Conservation (phyloP, 2,113 vertebrate genomes). For the Odontesthes bonariensis region DNA sequence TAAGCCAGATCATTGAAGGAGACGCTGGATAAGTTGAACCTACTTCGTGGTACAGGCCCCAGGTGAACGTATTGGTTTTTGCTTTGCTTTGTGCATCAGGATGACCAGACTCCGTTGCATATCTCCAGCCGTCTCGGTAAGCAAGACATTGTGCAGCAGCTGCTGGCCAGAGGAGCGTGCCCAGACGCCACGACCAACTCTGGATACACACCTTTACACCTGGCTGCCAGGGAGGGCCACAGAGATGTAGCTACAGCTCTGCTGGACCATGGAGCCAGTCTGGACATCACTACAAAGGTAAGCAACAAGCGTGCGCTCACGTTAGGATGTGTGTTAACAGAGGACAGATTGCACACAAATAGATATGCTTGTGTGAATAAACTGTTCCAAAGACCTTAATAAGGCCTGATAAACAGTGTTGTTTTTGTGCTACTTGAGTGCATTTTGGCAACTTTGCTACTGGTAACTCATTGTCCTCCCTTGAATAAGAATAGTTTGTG, state of each 20-base stretch:
- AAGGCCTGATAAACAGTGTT: no score
- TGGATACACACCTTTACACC: conserved; percentile 94
- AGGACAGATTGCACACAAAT: fast-evolving
- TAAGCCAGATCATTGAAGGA: no score
- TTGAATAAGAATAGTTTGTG: not conserved
- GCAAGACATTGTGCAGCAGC: conserved; percentile 94
- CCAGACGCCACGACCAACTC: conserved; percentile 92
- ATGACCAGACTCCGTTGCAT: conserved; percentile 97
- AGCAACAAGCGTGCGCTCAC: not conserved
- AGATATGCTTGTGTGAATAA: not conserved
- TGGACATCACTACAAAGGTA: conserved; percentile 95
- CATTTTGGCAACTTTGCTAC: not conserved
- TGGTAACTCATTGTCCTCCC: fast-evolving
- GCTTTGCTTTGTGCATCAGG: conserved; percentile 77
- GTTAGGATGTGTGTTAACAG: fast-evolving
- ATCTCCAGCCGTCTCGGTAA: conserved; percentile 95
- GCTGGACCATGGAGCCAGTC: conserved; percentile 91
- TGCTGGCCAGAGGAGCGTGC: conserved; percentile 90
- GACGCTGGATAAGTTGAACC: no score
- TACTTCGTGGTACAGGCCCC: no score
- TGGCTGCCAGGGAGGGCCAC: conserved; percentile 93
- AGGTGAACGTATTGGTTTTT: not conserved
- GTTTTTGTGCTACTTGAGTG: no score
- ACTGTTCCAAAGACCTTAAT: not conserved
- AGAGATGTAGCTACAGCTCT: conserved; percentile 91